These are phyloP conservation scores for Apamea epomidion DNA, from an alignment of 2,888 invertebrate species.

Conservation along the genomic window DNA sequence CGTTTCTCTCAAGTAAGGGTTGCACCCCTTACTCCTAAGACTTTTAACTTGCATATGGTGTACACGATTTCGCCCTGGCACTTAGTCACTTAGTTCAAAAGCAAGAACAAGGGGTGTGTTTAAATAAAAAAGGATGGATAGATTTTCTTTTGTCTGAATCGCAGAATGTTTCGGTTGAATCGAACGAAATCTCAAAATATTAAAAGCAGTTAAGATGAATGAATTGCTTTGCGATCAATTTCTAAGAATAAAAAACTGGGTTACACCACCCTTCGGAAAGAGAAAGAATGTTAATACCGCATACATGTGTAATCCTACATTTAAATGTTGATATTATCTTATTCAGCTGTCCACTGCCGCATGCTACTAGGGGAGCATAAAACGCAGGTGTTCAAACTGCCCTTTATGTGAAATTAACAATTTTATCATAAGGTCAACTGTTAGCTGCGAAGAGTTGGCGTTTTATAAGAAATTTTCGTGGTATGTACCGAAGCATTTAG, in stretches of 20 bases:
- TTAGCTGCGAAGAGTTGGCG: not conserved
- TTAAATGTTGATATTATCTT: conserved; percentile 34
- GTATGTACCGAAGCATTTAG: not conserved
- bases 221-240: not conserved
- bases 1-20: not conserved
- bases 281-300: not conserved
- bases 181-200: too few species aligned
- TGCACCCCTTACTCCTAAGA: not conserved
- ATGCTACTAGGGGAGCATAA: conserved; percentile 37
- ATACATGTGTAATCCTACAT: not conserved
- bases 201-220: not conserved
- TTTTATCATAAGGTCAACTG: conserved; percentile 21
- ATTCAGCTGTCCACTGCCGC: conserved; percentile 37
- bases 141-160: too few species aligned
- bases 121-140: too few species aligned
- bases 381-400: conserved; percentile 45
- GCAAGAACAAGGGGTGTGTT: too few species aligned
- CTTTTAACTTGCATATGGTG: not conserved
- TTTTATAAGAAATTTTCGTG: not conserved
- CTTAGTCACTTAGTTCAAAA: not conserved
- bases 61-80: not conserved
- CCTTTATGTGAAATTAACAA: conserved; percentile 24
- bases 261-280: not conserved
- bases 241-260: conserved; percentile 17
- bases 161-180: not conserved